A percentile compares a stretch with the other conserved stretches of the same genome.
phyloP scores from a whole-genome alignment of 1,140 invertebrate genomes.

The Eumaeus atala region DNA sequence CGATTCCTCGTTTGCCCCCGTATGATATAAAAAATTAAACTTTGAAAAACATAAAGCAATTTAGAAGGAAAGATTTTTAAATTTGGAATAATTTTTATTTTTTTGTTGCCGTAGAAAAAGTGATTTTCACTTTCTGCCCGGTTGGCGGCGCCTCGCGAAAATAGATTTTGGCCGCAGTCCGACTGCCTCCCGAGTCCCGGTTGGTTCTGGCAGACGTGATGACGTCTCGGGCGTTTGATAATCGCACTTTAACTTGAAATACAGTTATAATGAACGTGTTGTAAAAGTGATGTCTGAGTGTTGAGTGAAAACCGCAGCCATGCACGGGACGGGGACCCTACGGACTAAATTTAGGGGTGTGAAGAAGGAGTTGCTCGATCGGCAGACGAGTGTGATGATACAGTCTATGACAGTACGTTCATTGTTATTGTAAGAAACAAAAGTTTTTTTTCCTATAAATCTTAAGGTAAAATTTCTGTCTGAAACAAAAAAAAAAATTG shows the following conservation, averaged over 20 bases:
- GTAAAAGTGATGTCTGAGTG: slow-evolving; percentile 30
- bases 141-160: slow-evolving; percentile 69
- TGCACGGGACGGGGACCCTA: slow-evolving; percentile 61
- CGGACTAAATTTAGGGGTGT: slow-evolving; percentile 82
- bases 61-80: too few relatives aligned
- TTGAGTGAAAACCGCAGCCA: slow-evolving; percentile 25
- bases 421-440: slow-evolving; percentile 8
- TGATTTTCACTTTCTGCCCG: slow-evolving; percentile 48
- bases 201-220: slow-evolving; percentile 53
- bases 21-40: too few relatives aligned
- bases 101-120: too few relatives aligned
- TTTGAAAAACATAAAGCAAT: too few relatives aligned
- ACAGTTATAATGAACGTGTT: slow-evolving; percentile 15
- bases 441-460: not conserved
- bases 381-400: slow-evolving; percentile 80
- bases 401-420: slow-evolving; percentile 79
- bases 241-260: slow-evolving; percentile 15
- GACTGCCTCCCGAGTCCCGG: slow-evolving; percentile 56
- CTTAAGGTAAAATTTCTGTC: not conserved
- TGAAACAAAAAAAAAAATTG: too few relatives aligned
- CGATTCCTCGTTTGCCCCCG: too few relatives aligned
- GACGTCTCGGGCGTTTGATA: slow-evolving; percentile 33
- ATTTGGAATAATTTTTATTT: too few relatives aligned
- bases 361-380: slow-evolving; percentile 83
- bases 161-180: slow-evolving; percentile 70